Percentiles rank a stretch among this genome's conserved stretches.
These are phyloP conservation scores for Hermetia illucens DNA, from an alignment of 1,140 invertebrate species.

Conservation along the genomic window DNA sequence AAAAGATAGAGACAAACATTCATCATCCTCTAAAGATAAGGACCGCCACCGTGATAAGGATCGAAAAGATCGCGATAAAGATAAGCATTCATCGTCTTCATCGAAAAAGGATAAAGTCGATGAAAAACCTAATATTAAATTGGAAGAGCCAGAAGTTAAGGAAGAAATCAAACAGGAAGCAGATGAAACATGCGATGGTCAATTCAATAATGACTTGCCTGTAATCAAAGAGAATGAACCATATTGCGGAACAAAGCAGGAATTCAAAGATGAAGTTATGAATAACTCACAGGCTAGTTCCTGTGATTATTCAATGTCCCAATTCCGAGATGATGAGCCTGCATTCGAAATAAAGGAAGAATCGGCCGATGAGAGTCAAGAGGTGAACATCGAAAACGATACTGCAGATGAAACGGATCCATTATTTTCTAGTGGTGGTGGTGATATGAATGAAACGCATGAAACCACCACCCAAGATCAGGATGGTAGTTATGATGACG, in stretches of 20 bases:
- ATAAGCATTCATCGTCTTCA: slow-evolving; percentile 34
- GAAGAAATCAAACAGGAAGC: not conserved
- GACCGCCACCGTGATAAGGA: slow-evolving; percentile 29
- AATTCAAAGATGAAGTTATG: slow-evolving; percentile 19
- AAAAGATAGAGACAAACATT: slow-evolving; percentile 31
- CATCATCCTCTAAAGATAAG: slow-evolving; percentile 22
- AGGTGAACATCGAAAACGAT: not conserved
- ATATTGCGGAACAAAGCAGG: slow-evolving; percentile 5
- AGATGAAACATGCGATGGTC: not conserved
- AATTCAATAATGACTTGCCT: not conserved
- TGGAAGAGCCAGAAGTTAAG: slow-evolving; percentile 24
- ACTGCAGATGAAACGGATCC: slow-evolving; percentile 15
- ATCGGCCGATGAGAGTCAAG: not conserved
- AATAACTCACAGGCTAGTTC: slow-evolving; percentile 42
- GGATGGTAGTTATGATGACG: slow-evolving; percentile 10
- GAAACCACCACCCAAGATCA: not conserved
- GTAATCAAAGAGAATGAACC: slow-evolving; percentile 4
- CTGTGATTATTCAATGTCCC: slow-evolving; percentile 48
- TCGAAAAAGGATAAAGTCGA: too few relatives aligned
- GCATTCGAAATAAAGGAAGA: slow-evolving; percentile 13
- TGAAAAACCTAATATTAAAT: slow-evolving; percentile 14
- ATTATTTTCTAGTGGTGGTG: slow-evolving; percentile 14
- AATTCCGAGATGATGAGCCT: slow-evolving; percentile 39
- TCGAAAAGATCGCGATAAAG: slow-evolving; percentile 24
- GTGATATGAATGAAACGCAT: slow-evolving; percentile 10